Conservation (phyloP, 2,888 invertebrate species). For the Zaprionus obscuricornis region DNA sequence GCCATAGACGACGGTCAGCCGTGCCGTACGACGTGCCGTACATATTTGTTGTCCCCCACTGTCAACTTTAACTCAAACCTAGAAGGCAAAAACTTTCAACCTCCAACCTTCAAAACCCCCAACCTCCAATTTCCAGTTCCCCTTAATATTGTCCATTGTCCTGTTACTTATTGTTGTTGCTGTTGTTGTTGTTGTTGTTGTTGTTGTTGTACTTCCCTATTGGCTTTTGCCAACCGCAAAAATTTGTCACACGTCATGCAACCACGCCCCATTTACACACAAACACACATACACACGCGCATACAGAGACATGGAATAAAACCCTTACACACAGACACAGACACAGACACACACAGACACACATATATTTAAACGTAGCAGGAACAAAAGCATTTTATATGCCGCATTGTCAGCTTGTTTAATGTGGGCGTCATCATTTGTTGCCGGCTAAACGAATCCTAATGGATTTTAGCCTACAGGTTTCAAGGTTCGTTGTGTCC, state of each 20-base stretch:
- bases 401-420: constrained; percentile 55
- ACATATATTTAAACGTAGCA: constrained; percentile 13
- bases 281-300: constrained; percentile 4
- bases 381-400: constrained; percentile 58
- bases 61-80: no score
- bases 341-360: constrained; percentile 4
- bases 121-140: no score
- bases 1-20: constrained; percentile 53
- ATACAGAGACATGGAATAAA: no score
- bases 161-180: no score
- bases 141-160: no score
- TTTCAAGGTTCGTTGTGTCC: no score
- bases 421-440: constrained; percentile 30
- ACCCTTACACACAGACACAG: background rate
- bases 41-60: background rate
- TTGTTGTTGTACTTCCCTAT: constrained; percentile 23
- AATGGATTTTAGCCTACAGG: no score
- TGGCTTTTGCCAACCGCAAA: constrained; percentile 56
- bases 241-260: constrained; percentile 65
- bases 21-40: constrained; percentile 34
- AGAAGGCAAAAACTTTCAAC: constrained; percentile 46
- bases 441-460: constrained; percentile 20
- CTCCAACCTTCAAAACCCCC: constrained; percentile 52
- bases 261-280: constrained; percentile 49
- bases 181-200: no score